These are phyloP conservation scores for Melanaphis sacchari DNA, from an alignment of 1,140 invertebrate species.

Conservation along the genomic window DNA sequence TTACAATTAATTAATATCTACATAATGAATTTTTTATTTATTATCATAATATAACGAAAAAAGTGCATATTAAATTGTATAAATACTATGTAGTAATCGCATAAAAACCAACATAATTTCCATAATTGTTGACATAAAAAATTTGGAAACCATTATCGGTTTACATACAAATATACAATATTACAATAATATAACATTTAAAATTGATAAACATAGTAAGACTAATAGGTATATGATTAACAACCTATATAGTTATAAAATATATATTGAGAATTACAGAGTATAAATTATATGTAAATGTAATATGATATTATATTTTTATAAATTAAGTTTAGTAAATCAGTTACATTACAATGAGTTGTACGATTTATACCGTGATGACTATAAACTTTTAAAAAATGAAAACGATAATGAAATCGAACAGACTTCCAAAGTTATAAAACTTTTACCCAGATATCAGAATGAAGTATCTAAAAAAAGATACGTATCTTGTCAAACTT, in stretches of 20 bases:
- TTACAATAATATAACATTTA: too few species aligned
- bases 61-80: too few species aligned
- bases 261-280: background rate
- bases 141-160: too few species aligned
- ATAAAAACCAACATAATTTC: too few species aligned
- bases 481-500: constrained; percentile 37
- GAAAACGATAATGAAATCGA: background rate
- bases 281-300: background rate
- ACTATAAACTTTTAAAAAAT: constrained; percentile 30
- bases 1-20: background rate
- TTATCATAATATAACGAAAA: background rate
- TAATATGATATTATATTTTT: background rate
- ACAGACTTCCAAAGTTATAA: background rate
- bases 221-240: background rate
- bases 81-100: too few species aligned
- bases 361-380: constrained; percentile 39
- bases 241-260: background rate
- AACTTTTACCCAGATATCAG: constrained; percentile 3
- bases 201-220: background rate
- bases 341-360: constrained; percentile 41
- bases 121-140: too few species aligned
- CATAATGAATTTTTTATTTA: background rate
- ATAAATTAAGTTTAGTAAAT: constrained; percentile 17
- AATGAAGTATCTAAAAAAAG: background rate
- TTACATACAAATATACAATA: too few species aligned